A percentile compares a stretch with the other conserved stretches of the same genome.
These are phyloP conservation scores for Icerya purchasi DNA, from an alignment of 2,888 invertebrate species.

Conservation along the genomic window DNA sequence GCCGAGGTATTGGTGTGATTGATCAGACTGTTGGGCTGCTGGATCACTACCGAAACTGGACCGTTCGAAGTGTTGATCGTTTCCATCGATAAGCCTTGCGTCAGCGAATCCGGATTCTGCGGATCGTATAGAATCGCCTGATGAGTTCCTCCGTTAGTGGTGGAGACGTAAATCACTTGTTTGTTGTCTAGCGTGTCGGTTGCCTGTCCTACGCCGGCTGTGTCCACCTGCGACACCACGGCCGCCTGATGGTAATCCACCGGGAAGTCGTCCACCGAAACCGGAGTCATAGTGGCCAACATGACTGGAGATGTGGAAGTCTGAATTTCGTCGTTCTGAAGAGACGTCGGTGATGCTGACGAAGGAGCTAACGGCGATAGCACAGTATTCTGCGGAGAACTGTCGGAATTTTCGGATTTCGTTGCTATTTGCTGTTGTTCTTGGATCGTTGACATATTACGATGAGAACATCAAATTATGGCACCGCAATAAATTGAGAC, in stretches of 20 bases:
- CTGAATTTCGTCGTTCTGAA: slow-evolving; percentile 2
- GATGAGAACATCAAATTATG: too few relatives aligned
- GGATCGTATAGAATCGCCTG: slow-evolving; percentile 16
- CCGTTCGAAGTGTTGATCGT: slow-evolving; percentile 21
- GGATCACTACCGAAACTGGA: slow-evolving; percentile 35
- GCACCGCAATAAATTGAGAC: too few relatives aligned
- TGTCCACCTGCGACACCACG: background rate
- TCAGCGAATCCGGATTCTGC: slow-evolving; percentile 13
- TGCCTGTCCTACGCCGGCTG: slow-evolving; percentile 5
- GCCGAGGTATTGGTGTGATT: slow-evolving; percentile 24
- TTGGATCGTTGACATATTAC: background rate
- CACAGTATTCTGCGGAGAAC: too few relatives aligned
- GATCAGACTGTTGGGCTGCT: slow-evolving; percentile 24
- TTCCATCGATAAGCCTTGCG: slow-evolving; percentile 14
- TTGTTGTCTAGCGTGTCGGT: slow-evolving; percentile 16
- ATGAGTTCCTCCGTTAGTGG: slow-evolving; percentile 11
- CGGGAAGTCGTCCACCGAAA: slow-evolving; percentile 35
- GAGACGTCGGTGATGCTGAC: slow-evolving; percentile 10
- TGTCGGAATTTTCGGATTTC: background rate
- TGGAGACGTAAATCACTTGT: slow-evolving; percentile 20
- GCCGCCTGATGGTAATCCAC: slow-evolving; percentile 18
- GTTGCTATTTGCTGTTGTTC: background rate
- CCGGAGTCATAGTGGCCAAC: slow-evolving; percentile 70
- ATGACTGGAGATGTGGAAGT: slow-evolving; percentile 37
- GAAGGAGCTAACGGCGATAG: slow-evolving; percentile 10